Evolutionary conservation across 1,140 invertebrate genomes (phyloP).

Genomic region (Harpegnathos saltator): DNA sequence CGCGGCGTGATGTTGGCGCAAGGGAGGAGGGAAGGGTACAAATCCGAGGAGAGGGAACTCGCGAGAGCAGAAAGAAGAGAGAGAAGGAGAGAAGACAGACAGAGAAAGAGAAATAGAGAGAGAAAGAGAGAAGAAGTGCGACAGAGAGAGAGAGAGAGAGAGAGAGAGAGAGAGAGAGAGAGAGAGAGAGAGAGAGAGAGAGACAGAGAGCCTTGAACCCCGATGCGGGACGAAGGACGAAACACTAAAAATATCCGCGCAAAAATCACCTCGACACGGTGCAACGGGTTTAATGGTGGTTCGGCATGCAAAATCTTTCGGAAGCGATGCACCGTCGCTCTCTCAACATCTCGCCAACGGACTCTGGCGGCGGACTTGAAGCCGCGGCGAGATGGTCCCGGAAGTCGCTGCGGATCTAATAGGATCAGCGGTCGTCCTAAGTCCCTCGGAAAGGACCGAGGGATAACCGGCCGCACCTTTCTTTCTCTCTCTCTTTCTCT

Average conservation of each 20-base stretch:
- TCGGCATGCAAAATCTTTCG: conserved; percentile 76
- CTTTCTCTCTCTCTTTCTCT: background rate
- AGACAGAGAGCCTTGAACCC: conserved; percentile 79
- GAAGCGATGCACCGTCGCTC: conserved; percentile 40
- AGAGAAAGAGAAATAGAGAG: conserved; percentile 64
- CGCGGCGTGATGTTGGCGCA: background rate
- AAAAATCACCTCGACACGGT: conserved; percentile 79
- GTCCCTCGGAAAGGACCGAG: background rate
- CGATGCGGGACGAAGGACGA: conserved; percentile 80
- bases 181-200: conserved; percentile 19
- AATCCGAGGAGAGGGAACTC: too few species aligned
- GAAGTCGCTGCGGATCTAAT: conserved; percentile 12
- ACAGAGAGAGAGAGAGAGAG: background rate
- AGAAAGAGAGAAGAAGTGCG: conserved; percentile 51
- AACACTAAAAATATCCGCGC: conserved; percentile 81
- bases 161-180: conserved; percentile 13
- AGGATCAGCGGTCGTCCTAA: background rate
- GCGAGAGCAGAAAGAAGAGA: too few species aligned
- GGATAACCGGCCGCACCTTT: background rate
- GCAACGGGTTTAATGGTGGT: conserved; percentile 79
- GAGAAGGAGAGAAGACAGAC: conserved; percentile 38
- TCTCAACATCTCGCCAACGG: background rate
- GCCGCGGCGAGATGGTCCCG: conserved; percentile 5
- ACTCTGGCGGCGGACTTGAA: conserved; percentile 1
- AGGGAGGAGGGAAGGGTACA: conserved; percentile 3